Conservation (phyloP, 2,888 invertebrate genomes). For the Melieria crassipennis region DNA sequence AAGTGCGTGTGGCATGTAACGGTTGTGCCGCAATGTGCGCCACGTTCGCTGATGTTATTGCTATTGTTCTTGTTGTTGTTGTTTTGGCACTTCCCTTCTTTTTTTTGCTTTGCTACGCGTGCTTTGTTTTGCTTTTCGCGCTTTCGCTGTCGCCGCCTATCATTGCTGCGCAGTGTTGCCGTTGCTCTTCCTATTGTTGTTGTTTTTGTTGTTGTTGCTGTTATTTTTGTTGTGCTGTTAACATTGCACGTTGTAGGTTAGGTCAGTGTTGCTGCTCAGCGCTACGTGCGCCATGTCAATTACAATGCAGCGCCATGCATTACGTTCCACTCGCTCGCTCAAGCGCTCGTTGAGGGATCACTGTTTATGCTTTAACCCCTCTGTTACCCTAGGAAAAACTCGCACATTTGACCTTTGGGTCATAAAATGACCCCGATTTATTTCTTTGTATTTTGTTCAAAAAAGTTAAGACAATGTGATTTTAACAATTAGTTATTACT, state of each 20-base stretch:
- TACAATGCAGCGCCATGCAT: too few species aligned
- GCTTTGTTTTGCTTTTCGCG: neutral
- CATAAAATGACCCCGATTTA: too few species aligned
- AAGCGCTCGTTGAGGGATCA: too few species aligned
- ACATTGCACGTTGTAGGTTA: constrained; percentile 15
- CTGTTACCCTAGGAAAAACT: too few species aligned
- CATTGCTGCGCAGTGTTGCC: neutral
- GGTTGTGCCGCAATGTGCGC: neutral
- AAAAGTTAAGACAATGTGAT: too few species aligned
- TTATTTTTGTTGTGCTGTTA: constrained; percentile 22
- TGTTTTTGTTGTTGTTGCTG: constrained; percentile 10
- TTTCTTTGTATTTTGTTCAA: too few species aligned
- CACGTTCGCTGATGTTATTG: neutral
- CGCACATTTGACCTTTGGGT: too few species aligned
- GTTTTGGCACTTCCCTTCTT: neutral
- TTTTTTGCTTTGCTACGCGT: neutral
- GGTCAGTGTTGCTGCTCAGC: constrained; percentile 15
- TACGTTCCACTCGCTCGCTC: too few species aligned
- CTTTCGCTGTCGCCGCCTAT: neutral
- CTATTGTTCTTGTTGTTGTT: neutral
- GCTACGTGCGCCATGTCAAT: neutral
- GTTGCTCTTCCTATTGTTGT: constrained; percentile 10
- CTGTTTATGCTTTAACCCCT: too few species aligned
- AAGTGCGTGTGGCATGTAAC: neutral
- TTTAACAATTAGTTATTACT: too few species aligned